Conservation (phyloP, 2,797 vertebrate species). For the Poeciliopsis turneri region DNA sequence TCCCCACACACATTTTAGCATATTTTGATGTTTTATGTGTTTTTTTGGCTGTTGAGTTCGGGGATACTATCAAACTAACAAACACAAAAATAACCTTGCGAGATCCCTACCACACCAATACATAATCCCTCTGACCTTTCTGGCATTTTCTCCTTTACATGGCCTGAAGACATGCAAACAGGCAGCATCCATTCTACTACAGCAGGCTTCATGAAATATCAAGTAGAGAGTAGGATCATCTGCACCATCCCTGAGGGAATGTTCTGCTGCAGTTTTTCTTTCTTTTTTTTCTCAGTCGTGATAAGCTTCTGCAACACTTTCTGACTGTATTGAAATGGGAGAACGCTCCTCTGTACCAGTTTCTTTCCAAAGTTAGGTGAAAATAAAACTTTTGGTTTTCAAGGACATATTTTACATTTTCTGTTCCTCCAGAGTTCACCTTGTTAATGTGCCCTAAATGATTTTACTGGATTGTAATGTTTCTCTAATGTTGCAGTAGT, state of each 20-base stretch:
- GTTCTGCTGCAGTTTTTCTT: neutral
- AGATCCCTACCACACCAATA: neutral
- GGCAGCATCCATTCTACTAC: neutral
- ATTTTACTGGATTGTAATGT: neutral
- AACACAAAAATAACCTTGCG: neutral
- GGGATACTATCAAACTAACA: neutral
- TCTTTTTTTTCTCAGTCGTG: neutral
- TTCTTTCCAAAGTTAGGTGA: neutral
- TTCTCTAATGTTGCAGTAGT: neutral
- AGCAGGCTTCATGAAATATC: neutral
- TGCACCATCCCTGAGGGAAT: neutral
- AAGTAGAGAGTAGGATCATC: slow-evolving; percentile 6
- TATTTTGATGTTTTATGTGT: neutral
- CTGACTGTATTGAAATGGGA: neutral
- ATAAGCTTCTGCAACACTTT: neutral
- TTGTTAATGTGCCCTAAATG: neutral
- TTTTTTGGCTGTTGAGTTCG: neutral
- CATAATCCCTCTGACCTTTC: neutral
- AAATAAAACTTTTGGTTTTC: neutral
- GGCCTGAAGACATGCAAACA: neutral
- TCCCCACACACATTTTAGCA: neutral
- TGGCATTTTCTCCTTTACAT: neutral
- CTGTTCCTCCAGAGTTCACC: neutral
- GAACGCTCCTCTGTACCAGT: neutral
- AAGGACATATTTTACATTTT: neutral